Evolutionary conservation across 2,113 vertebrate species (phyloP), one percentile per base, ranked within the genome.

Genomic region (Pterocles gutturalis): DNA sequence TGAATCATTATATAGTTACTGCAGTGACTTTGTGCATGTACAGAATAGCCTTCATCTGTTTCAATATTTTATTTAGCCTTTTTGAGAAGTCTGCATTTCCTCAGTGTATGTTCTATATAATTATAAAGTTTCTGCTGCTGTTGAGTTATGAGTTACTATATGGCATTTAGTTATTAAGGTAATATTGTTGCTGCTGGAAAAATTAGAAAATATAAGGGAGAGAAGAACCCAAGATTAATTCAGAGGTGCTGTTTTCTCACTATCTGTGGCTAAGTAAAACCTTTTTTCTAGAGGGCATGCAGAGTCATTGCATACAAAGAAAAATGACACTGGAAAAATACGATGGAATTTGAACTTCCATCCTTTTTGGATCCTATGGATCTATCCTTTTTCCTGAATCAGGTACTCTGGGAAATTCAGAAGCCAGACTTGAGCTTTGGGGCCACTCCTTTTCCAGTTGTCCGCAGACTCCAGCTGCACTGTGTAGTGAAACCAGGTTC

Each of bases 41-140:
- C 20, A 46, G 41, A 43, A 38, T 13, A 69, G 11, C 29, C 48
- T 55, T 94, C 8, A 26, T 53, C 25, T 76, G 11, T 20, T 87
- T 33, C 2, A 11, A 5, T 73, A 4, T 66, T 73, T 78, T 65
- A 24, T 61, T 94, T 53, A 81, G 54, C 31, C 29, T 87, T 57
- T 24, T 13, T 70, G 65, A 58, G 60, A 62, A 41, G 12, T 9
- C n/a, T 85, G 16, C 46, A 41, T 62, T 61, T 91, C 76, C 38
- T 72, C 48, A 18, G 11, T 36, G 20, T 26, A 14, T 0, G 0
- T 55, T 60, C 75, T 29, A 1, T 51, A 17, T 51, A 79, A 79
- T 48, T 46, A 36, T 49, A 17, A 85, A 21, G 6, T 57, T 83
- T n/a, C 49, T 94, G 24, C 16, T 83, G 28, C 26, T 69, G 0